Evolutionary conservation across 2,113 vertebrate species (phyloP), one percentile per base, ranked within the genome.

Genomic region (Ovis aries): DNA sequence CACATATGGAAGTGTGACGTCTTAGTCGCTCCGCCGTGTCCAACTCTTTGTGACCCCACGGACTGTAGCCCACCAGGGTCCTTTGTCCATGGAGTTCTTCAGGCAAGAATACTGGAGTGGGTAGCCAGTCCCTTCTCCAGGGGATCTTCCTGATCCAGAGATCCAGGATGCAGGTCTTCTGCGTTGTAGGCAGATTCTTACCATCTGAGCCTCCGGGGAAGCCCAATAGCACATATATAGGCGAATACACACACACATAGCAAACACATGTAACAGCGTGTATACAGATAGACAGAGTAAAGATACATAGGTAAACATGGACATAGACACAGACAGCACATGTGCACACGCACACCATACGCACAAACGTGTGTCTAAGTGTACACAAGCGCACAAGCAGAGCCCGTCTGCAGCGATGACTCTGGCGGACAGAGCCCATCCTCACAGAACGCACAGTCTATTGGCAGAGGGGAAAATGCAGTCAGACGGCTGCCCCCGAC

Each of bases 281-380:
- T 16, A 13, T 6, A 25, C 43, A 9, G 12, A 43, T 4, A 59
- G 23, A 29, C 40, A 33, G 3, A 23, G 43, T 14, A n/a, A 19
- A 33, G 1, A 21, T 0, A 17, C 33, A 67, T 2, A 36, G 1
- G 25, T 10, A 19, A 45, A 19, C 3, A 15, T 2, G 6, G 45
- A 11, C 74, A 29, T 4, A 27, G 4, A 78, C 40, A 78, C 1
- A 43, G 5, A 33, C 0, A 23, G 11, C 21, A 14, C 17, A 2
- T 2, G 25, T 33, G 25, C 12, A 4, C 0, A 11, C 21, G 5
- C 9, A n/a, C 36, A 8, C 16, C 33, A 0, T 6, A 27, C 0
- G 5, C 27, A 9, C 17, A 17, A 1, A 5, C n/a, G 7, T 23
- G 14, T 7, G 10, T 21, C 2, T 27, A 23, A 12, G 3, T 55